Evolutionary conservation across 2,888 invertebrate genomes (phyloP).

Genomic region (Microplitis manilae): DNA sequence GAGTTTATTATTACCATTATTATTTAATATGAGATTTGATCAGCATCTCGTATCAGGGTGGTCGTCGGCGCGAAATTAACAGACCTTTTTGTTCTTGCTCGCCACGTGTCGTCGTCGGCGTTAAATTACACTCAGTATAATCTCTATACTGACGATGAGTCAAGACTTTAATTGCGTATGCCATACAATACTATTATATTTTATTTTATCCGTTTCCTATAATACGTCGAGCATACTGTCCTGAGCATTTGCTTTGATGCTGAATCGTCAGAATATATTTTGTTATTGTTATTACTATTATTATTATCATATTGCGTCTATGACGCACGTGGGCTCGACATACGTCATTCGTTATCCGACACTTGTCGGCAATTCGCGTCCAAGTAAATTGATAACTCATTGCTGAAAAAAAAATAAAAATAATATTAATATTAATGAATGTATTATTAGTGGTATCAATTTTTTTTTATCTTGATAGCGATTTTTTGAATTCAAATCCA

Average conservation of each 20-base stretch:
- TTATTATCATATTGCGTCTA: not conserved
- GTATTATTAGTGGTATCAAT: too few relatives aligned
- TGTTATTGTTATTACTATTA: not conserved
- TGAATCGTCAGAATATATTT: not conserved
- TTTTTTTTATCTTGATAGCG: too few relatives aligned
- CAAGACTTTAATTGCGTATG: not conserved
- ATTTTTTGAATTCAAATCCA: too few relatives aligned
- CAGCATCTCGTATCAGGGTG: not conserved
- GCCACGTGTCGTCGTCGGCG: slow-evolving; percentile 2
- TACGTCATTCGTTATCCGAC: slow-evolving; percentile 25
- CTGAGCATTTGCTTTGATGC: not conserved
- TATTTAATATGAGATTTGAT: not conserved
- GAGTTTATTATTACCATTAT: not conserved
- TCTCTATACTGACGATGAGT: not conserved
- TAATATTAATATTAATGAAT: too few relatives aligned
- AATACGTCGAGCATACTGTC: not conserved
- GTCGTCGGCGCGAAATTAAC: not conserved
- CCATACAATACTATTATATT: not conserved
- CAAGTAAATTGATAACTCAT: slow-evolving; percentile 12
- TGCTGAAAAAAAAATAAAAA: not conserved
- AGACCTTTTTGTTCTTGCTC: slow-evolving; percentile 1
- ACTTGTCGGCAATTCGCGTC: slow-evolving; percentile 21
- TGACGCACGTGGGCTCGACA: slow-evolving; percentile 21
- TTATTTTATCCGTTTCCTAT: not conserved
- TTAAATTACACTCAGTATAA: not conserved